These are phyloP conservation scores for Asarcornis scutulata DNA, from an alignment of 2,113 vertebrate genomes.

Conservation along the genomic window DNA sequence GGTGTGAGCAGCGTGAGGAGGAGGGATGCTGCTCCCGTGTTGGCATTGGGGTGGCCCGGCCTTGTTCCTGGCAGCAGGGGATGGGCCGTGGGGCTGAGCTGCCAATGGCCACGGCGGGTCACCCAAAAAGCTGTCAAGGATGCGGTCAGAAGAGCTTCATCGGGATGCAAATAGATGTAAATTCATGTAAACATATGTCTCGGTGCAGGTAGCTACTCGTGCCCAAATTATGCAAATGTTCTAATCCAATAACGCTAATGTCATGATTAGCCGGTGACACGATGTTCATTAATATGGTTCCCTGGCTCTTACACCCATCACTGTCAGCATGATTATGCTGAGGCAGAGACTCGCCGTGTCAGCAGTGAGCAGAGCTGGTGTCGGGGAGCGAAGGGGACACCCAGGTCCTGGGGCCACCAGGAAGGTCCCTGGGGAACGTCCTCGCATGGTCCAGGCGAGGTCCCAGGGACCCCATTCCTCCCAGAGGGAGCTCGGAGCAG, in stretches of 20 bases:
- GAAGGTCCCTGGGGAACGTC: not conserved
- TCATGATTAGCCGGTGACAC: conserved; percentile 45
- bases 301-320: conserved; percentile 25
- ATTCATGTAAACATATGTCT: conserved; percentile 57
- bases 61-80: not conserved
- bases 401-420: not conserved
- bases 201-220: conserved; percentile 27
- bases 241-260: conserved; percentile 65
- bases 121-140: not conserved
- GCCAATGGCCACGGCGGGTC: not conserved
- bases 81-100: not conserved
- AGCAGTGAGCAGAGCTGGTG: not conserved
- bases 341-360: not conserved
- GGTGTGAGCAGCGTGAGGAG: not conserved
- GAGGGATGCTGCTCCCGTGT: not conserved
- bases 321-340: not conserved
- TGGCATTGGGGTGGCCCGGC: not conserved
- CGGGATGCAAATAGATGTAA: conserved; percentile 56
- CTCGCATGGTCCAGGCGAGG: rapidly evolving
- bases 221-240: conserved; percentile 57
- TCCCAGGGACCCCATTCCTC: not conserved
- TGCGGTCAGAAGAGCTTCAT: not conserved
- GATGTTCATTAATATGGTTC: conserved; percentile 34
- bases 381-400: not conserved
- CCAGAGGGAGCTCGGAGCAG: not conserved